Percentiles rank a stretch among this genome's conserved stretches.
These are phyloP conservation scores for Thaumatotibia leucotreta DNA, from an alignment of 1,140 invertebrate species.

Conservation along the genomic window DNA sequence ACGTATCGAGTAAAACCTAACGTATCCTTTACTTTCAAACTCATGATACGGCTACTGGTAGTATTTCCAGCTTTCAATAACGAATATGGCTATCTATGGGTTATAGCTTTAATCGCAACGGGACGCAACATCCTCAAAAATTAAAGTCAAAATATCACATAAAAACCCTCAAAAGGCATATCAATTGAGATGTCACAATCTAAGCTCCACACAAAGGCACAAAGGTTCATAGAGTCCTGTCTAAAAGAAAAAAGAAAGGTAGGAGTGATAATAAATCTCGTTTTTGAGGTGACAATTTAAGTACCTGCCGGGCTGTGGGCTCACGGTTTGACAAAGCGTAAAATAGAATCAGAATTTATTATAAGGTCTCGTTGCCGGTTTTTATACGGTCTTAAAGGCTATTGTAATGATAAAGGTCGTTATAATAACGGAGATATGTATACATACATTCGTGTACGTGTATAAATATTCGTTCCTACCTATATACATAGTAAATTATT, in stretches of 20 bases:
- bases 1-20: too few relatives aligned
- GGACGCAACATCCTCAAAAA: not conserved
- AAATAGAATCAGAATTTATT: not conserved
- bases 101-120: not conserved
- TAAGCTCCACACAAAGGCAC: constrained; percentile 1
- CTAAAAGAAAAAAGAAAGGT: not conserved
- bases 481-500: too few relatives aligned
- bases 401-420: not conserved
- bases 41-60: too few relatives aligned
- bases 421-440: not conserved
- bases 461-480: too few relatives aligned
- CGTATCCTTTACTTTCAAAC: too few relatives aligned
- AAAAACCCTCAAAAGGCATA: not conserved
- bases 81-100: too few relatives aligned
- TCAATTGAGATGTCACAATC: constrained; percentile 12
- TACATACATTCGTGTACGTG: not conserved
- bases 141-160: not conserved
- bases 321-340: constrained; percentile 5
- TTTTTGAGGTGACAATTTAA: constrained; percentile 12
- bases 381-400: not conserved
- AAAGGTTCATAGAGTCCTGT: not conserved
- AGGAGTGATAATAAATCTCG: constrained; percentile 1
- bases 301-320: not conserved
- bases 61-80: too few relatives aligned
- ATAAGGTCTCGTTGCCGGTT: not conserved